Evolutionary conservation across 2,113 vertebrate species (phyloP), one percentile per base, ranked within the genome.

Genomic region (Cyanocitta stelleri): DNA sequence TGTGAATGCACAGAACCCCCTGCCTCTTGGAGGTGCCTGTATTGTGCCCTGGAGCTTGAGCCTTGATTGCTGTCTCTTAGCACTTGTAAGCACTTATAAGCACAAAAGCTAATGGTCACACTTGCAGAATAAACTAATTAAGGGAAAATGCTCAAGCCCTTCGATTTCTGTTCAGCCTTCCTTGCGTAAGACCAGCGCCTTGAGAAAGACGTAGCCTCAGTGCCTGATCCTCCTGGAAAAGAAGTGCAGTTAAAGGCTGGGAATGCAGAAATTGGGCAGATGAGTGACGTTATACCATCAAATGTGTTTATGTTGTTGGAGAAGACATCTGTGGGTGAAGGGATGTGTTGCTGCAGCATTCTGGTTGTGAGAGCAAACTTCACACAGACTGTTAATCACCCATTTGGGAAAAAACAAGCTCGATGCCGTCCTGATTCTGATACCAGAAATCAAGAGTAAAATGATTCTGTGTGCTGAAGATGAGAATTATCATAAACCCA

Each of bases 91-190:
- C 76, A 67, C 88, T 92, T 76, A 48, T 24, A 94, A 96, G 93
- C 37, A 96, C 96, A 93, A 96, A 95, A 96, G 95, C 90, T 96
- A 96, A 96, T 95, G 93, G 90, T 96, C 92, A 95, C 96, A 96
- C 93, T 94, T 95, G 80, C 83, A 93, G 94, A 87, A 97, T 97
- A 97, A 96, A 97, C 94, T 94, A 94, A 97, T 97, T 97, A 96
- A 96, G 82, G 75, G 75, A 58, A 96, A 94, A 96, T 56, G 76
- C 84, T 74, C 55, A 16, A 71, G 72, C 62, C 74, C 87, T 89
- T 82, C n/a, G 13, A 76, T 79, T 95, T 85, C 46, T 91, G 35
- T 59, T 67, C 67, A 84, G 59, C 51, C 87, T 93, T 69, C 51
- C 32, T 44, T 82, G 74, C 51, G 32, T 58, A 26, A 79, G 87